Base-by-base conservation (phyloP, 2,888 invertebrate genomes). In the Anticlea derivata region DNA sequence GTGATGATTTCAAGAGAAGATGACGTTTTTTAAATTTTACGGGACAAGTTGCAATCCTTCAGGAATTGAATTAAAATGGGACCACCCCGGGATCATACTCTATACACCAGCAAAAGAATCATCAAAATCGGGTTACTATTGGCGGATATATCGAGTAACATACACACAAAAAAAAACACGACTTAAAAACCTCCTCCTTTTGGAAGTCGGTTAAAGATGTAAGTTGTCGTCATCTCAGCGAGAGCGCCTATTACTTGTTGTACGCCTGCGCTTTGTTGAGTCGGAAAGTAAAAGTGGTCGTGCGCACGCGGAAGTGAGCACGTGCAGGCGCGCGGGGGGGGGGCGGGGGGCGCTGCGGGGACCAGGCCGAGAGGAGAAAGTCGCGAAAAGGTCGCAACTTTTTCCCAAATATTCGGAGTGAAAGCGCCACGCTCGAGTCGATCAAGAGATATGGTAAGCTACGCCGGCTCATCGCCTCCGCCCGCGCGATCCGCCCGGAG, bases 341-440 rank as follows among this genome's bases (percentile, higher is more conserved):
- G 58, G 57, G 43, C 46, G 53, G 39, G 34, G 10, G 23, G 39
- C 49, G 52, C 51, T 41, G 55, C 39, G 50, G 43, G 48, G 51
- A 46, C 53, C 48, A 54, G 68, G 61, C 66, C 65, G 69, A 70
- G 69, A 69, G 66, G 84, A 80, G 89, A 89, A 90, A 89, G 89
- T 85, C 72, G 83, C 83, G 76, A 84, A 88, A 88, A 90, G 89
- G 89, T 90, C 87, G 88, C 74, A 73, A 81, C 88, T 88, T 89
- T 89, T 89, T 85, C 84, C 89, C 86, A 90, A 90, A 90, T 90
- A 90, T 88, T 88, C 86, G 64, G 71, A 86, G 89, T 83, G 88
- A 89, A 90, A 90, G 57, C 69, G 70, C 74, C 68, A 73, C 75
- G 80, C 77, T 80, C 76, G 75, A 79, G 73, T 77, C 79, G 75